These are phyloP conservation scores for Podotricha telesiphe DNA, from an alignment of 2,888 invertebrate genomes.

Conservation along the genomic window DNA sequence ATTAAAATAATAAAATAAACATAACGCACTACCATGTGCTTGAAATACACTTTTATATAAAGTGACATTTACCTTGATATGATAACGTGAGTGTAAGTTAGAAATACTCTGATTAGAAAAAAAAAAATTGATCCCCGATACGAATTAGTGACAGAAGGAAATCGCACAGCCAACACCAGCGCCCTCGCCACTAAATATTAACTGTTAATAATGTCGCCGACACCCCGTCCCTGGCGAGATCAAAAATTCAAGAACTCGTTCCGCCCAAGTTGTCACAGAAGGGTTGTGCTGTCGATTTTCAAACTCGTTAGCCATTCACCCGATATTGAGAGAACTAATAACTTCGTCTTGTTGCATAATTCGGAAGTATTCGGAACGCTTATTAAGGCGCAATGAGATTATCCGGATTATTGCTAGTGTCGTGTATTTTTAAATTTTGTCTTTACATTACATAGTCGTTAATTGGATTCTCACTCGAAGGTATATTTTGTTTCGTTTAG, in stretches of 20 bases:
- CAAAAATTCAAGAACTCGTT: slow-evolving; percentile 75
- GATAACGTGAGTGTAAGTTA: too few species aligned
- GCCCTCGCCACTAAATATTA: slow-evolving; percentile 71
- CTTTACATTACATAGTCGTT: too few species aligned
- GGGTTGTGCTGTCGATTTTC: slow-evolving; percentile 64
- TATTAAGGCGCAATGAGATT: not conserved
- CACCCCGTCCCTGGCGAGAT: slow-evolving; percentile 59
- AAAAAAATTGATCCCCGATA: not conserved
- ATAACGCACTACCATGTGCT: too few species aligned
- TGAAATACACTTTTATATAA: too few species aligned
- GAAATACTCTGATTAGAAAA: not conserved
- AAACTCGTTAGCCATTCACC: slow-evolving; percentile 63
- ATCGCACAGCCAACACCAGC: slow-evolving; percentile 54
- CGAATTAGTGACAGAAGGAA: slow-evolving; percentile 47
- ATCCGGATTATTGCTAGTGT: not conserved
- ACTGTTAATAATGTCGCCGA: slow-evolving; percentile 74
- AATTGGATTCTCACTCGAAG: too few species aligned
- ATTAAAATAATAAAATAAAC: too few species aligned
- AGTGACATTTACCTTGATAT: too few species aligned
- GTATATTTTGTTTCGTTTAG: too few species aligned
- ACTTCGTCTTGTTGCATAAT: slow-evolving; percentile 46
- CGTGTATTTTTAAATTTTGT: too few species aligned
- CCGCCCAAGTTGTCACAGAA: slow-evolving; percentile 63
- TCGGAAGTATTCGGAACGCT: slow-evolving; percentile 36
- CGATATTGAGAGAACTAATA: slow-evolving; percentile 58